Percentiles rank a stretch among this genome's conserved stretches.
Evolutionary conservation across 1,140 invertebrate species (phyloP).

Genomic region (Pollicipes pollicipes): DNA sequence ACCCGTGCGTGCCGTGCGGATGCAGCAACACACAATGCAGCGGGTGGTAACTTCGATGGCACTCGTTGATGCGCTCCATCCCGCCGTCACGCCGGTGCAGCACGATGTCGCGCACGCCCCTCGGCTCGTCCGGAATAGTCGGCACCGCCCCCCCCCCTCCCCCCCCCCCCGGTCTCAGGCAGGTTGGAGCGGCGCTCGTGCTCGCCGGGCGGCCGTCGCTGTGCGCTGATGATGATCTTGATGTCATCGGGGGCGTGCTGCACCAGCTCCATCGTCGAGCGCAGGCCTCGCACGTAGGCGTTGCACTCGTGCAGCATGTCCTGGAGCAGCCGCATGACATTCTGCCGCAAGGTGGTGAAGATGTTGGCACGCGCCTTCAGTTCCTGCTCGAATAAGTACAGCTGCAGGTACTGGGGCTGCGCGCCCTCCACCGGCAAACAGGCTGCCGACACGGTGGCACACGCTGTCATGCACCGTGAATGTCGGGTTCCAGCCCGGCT

Average conservation of each 20-base stretch:
- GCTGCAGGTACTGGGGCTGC: no score
- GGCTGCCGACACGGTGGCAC: no score
- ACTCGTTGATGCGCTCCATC: slow-evolving; percentile 26
- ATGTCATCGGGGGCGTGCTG: slow-evolving; percentile 21
- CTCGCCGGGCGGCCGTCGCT: slow-evolving; percentile 24
- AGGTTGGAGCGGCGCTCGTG: slow-evolving; percentile 28
- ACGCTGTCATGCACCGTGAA: no score
- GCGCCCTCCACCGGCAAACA: no score
- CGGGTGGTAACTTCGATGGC: slow-evolving; percentile 30
- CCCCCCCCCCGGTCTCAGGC: slow-evolving; percentile 28
- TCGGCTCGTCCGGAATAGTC: no score
- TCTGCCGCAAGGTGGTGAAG: slow-evolving; percentile 3
- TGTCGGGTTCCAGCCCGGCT: no score
- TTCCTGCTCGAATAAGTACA: no score
- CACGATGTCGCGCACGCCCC: slow-evolving; percentile 27
- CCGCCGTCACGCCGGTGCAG: slow-evolving; percentile 9
- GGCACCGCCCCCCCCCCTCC: no score
- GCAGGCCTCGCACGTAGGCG: slow-evolving; percentile 23
- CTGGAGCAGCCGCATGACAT: slow-evolving; percentile 21
- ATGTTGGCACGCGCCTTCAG: no score
- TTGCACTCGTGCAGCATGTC: slow-evolving; percentile 25
- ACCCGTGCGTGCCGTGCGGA: slow-evolving; percentile 29
- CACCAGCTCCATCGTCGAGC: slow-evolving; percentile 24
- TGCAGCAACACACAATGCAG: slow-evolving; percentile 33
- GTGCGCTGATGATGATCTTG: slow-evolving; percentile 24